A percentile compares a stretch with the other conserved stretches of the same genome.
phyloP scores from a whole-genome alignment of 2,113 vertebrate genomes.

The Leptocoma aspasia region DNA sequence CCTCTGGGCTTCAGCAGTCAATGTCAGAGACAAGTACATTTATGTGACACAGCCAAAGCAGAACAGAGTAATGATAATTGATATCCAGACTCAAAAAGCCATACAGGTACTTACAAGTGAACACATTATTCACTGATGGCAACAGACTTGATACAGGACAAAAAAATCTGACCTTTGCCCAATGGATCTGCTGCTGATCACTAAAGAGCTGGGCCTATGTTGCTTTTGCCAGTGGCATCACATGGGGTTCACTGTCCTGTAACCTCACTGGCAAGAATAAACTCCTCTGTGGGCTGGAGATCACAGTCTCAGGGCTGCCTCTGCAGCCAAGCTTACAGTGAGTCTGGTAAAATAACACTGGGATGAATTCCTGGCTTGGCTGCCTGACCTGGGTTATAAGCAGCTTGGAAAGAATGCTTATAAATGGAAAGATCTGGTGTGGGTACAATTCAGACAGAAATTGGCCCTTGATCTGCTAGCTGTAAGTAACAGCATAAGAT shows the following conservation, averaged over 20 bases:
- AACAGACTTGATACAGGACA: not conserved
- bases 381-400: not conserved
- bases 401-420: not conserved
- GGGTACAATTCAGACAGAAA: not conserved
- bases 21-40: conserved; percentile 89
- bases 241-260: not conserved
- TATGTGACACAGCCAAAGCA: conserved; percentile 87
- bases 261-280: not conserved
- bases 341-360: not conserved
- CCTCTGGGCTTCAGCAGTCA: conserved; percentile 91
- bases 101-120: conserved; percentile 80
- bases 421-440: not conserved
- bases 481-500: not conserved
- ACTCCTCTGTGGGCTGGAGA: not conserved
- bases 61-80: conserved; percentile 86
- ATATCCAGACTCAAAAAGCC: conserved; percentile 90
- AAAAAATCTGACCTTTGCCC: not conserved
- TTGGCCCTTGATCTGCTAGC: not conserved
- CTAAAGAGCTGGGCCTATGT: not conserved
- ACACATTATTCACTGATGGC: not conserved
- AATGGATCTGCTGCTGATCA: not conserved
- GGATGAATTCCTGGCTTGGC: not conserved
- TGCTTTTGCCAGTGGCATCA: not conserved
- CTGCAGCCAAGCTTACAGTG: not conserved
- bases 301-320: not conserved